These are phyloP conservation scores for Ischnura elegans DNA, from an alignment of 2,888 invertebrate species.

Conservation along the genomic window DNA sequence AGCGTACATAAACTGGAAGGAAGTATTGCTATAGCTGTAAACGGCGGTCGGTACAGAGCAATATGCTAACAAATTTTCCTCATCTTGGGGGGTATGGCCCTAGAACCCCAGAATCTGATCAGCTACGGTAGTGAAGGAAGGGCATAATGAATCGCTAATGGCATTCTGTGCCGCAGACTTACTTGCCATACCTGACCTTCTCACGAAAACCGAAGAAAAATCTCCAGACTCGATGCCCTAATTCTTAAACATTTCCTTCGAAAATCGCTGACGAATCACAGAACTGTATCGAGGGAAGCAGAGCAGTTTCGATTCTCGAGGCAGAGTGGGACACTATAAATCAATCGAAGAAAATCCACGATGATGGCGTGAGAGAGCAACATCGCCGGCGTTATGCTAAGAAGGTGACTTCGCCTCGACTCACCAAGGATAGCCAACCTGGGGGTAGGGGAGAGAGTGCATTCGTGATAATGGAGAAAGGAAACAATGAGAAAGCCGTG, in stretches of 20 bases:
- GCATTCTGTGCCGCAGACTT: background rate
- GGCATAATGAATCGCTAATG: no score
- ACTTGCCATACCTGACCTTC: background rate
- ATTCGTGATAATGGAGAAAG: constrained; percentile 5
- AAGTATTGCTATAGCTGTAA: no score
- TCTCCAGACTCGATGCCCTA: background rate
- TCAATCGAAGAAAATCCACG: background rate
- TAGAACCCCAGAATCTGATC: no score
- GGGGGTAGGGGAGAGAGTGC: background rate
- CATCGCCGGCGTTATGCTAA: background rate
- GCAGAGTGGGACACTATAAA: background rate
- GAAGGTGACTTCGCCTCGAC: background rate
- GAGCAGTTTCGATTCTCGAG: background rate
- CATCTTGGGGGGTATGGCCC: no score
- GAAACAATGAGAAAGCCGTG: background rate
- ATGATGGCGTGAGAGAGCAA: background rate
- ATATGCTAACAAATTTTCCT: no score
- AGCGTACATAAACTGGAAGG: no score
- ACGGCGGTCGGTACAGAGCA: no score
- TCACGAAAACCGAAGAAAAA: background rate
- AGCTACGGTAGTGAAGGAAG: no score
- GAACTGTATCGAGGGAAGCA: background rate
- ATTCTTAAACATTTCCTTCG: background rate
- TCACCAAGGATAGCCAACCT: background rate
- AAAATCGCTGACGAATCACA: background rate